Conservation (phyloP, 2,113 vertebrate species). For the Leiothrix lutea region DNA sequence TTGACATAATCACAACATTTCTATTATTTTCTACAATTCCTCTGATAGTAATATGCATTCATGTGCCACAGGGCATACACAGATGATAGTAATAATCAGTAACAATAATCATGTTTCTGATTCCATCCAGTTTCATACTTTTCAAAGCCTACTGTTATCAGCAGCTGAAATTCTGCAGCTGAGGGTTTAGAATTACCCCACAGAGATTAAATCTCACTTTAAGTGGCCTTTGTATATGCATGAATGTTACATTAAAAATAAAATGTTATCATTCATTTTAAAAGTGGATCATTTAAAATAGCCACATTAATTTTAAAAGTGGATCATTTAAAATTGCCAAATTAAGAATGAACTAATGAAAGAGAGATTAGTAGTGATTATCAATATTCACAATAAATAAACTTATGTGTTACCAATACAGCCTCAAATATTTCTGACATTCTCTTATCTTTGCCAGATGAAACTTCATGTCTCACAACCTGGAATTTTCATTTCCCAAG, state of each 20-base stretch:
- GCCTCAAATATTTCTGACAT: not conserved
- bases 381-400: not conserved
- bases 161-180: not conserved
- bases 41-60: not conserved
- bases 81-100: constrained; percentile 9
- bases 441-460: not conserved
- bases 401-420: not conserved
- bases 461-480: not conserved
- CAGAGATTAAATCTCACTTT: not conserved
- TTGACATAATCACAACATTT: not conserved
- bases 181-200: not conserved
- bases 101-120: constrained; percentile 7
- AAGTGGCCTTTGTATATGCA: not conserved
- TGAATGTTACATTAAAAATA: not conserved
- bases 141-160: not conserved
- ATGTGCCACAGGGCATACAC: not conserved
- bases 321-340: not conserved
- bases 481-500: not conserved
- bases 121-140: not conserved
- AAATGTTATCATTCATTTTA: not conserved
- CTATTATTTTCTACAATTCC: not conserved
- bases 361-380: not conserved
- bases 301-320: not conserved
- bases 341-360: not conserved
- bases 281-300: not conserved